Evolutionary conservation across 2,797 vertebrate genomes (phyloP).

Genomic region (Galagoides demidoff): DNA sequence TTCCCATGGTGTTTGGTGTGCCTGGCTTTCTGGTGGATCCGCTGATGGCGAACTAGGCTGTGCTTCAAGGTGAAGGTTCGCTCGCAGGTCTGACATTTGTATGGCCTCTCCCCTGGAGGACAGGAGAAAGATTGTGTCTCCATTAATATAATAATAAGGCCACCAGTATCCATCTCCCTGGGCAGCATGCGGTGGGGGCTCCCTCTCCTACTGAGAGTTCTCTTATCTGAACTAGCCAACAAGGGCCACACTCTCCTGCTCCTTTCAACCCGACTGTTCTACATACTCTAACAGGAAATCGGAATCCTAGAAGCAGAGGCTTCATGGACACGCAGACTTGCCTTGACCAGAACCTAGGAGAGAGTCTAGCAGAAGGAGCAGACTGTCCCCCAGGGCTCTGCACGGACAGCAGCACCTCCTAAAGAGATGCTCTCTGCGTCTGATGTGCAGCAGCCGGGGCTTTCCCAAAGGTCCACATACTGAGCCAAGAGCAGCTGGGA

Average conservation of each 20-base stretch:
- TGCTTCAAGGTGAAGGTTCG: conserved; percentile 98
- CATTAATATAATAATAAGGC: accelerated
- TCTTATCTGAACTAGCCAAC: neutral
- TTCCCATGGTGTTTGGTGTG: conserved; percentile 84
- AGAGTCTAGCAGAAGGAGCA: neutral
- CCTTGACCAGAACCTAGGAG: accelerated
- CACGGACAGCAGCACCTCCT: neutral
- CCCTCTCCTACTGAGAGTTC: neutral
- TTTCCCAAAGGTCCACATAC: neutral
- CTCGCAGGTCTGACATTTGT: conserved; percentile 97
- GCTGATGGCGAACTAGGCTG: conserved; percentile 97
- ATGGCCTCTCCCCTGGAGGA: conserved; percentile 94
- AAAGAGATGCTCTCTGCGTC: neutral
- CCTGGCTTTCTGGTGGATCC: conserved; percentile 94
- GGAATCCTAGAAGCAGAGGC: neutral
- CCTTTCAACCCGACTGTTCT: neutral
- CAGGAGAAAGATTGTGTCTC: accelerated
- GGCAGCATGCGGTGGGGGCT: neutral
- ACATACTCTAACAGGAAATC: neutral
- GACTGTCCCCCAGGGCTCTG: neutral
- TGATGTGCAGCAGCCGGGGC: neutral
- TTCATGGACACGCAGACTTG: neutral
- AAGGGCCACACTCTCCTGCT: neutral
- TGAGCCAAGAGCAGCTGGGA: neutral
- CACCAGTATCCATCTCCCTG: neutral